phyloP scores from a whole-genome alignment of 2,113 vertebrate genomes.

The Strix uralensis region DNA sequence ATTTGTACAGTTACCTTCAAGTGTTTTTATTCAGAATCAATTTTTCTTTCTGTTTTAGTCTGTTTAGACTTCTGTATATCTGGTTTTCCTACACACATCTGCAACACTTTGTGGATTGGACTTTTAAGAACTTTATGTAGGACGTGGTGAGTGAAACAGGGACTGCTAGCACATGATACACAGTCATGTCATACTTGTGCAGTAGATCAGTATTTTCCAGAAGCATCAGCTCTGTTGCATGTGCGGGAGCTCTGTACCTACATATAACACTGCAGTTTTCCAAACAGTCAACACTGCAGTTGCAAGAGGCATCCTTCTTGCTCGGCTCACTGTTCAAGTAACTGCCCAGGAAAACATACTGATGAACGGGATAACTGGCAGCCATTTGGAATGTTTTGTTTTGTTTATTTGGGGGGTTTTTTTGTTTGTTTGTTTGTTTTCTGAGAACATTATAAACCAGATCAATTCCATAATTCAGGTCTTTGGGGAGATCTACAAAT shows the following conservation, averaged over 20 bases:
- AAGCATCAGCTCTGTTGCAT: background rate
- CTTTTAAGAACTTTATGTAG: background rate
- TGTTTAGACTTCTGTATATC: background rate
- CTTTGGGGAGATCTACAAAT: background rate
- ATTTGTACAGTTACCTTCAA: background rate
- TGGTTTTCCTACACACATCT: background rate
- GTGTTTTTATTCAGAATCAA: background rate
- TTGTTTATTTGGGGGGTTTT: background rate
- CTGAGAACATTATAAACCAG: background rate
- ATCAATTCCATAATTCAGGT: background rate
- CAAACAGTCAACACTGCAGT: background rate
- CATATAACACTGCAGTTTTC: background rate
- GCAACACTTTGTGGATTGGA: background rate
- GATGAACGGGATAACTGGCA: background rate
- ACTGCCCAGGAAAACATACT: background rate
- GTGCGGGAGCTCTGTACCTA: background rate
- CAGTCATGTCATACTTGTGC: background rate
- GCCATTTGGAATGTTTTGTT: background rate
- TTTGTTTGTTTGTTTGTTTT: background rate
- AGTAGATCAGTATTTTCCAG: background rate
- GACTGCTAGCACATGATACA: background rate
- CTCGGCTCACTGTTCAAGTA: background rate
- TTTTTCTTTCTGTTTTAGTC: background rate
- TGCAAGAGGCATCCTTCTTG: background rate
- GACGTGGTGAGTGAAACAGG: background rate